Percentiles rank a stretch among this genome's conserved stretches.
phyloP scores from a whole-genome alignment of 2,888 invertebrate species.

The Orthonevra nobilis region DNA sequence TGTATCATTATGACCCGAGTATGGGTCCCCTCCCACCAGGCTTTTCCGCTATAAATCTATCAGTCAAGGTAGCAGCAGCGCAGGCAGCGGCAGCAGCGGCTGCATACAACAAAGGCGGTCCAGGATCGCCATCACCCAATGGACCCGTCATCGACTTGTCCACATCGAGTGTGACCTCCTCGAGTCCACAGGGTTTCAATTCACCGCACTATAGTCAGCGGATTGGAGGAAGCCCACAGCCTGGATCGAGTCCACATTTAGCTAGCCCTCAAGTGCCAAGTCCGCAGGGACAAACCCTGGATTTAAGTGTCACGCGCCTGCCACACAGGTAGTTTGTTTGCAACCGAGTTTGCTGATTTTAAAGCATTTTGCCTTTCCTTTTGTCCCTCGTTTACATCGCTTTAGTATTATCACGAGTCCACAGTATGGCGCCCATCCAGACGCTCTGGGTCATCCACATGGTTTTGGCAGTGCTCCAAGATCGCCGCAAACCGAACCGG shows the following conservation, averaged over 20 bases:
- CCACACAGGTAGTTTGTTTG: conserved; percentile 86
- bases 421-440: conserved; percentile 81
- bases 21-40: conserved; percentile 87
- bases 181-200: conserved; percentile 88
- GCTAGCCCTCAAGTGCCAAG: conserved; percentile 95
- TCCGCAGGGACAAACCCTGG: conserved; percentile 94
- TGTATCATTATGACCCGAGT: conserved; percentile 90
- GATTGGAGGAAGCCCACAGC: conserved; percentile 86
- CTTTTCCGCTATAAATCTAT: conserved; percentile 90
- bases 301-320: conserved; percentile 92
- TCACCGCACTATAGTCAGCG: conserved; percentile 80
- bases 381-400: neutral
- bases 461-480: conserved; percentile 82
- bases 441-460: conserved; percentile 81
- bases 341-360: conserved; percentile 58
- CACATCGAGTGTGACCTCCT: conserved; percentile 90
- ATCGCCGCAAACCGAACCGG: conserved; percentile 86
- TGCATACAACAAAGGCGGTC: conserved; percentile 73
- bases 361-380: conserved; percentile 60
- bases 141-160: conserved; percentile 91
- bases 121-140: conserved; percentile 83
- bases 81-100: conserved; percentile 79
- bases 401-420: conserved; percentile 81
- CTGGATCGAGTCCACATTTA: conserved; percentile 91
- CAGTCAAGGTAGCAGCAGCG: conserved; percentile 86